Evolutionary conservation across 2,113 vertebrate genomes (phyloP).

Genomic region (Ahaetulla prasina): DNA sequence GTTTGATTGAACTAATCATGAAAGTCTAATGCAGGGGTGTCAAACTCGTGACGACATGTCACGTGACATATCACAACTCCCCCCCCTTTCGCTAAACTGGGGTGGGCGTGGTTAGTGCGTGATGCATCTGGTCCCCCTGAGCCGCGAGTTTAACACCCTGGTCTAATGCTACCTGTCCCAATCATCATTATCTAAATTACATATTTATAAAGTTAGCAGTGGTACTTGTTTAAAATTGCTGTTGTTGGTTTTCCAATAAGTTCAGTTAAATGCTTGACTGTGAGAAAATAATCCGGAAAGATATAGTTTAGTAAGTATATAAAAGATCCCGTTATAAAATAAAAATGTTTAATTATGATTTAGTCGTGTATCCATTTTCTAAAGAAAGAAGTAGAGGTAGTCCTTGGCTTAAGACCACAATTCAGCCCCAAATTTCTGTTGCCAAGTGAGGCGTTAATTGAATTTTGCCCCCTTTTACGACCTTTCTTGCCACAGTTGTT

Average conservation of each 20-base stretch:
- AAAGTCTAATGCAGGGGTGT: not conserved
- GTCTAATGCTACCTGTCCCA: not conserved
- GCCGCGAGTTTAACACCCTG: too few species aligned
- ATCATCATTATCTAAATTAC: not conserved
- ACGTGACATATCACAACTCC: too few species aligned
- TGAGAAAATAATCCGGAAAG: not conserved
- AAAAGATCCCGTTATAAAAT: not conserved
- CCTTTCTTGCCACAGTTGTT: not conserved
- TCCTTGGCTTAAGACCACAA: not conserved
- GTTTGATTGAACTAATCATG: not conserved
- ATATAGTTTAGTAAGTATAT: not conserved
- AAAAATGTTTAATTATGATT: not conserved
- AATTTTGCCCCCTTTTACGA: not conserved
- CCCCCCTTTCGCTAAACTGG: too few species aligned
- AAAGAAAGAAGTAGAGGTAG: not conserved
- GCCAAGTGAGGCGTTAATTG: not conserved
- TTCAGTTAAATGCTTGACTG: not conserved
- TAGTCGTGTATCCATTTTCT: not conserved
- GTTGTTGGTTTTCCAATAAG: not conserved
- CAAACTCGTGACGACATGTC: too few species aligned
- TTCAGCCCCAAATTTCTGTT: not conserved
- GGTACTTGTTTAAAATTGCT: not conserved
- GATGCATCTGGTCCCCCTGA: too few species aligned
- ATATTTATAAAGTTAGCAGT: not conserved
- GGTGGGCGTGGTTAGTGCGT: too few species aligned